Base-by-base conservation (phyloP, 35 echinoderm and acorn worm species). In the Patiria miniata region DNA sequence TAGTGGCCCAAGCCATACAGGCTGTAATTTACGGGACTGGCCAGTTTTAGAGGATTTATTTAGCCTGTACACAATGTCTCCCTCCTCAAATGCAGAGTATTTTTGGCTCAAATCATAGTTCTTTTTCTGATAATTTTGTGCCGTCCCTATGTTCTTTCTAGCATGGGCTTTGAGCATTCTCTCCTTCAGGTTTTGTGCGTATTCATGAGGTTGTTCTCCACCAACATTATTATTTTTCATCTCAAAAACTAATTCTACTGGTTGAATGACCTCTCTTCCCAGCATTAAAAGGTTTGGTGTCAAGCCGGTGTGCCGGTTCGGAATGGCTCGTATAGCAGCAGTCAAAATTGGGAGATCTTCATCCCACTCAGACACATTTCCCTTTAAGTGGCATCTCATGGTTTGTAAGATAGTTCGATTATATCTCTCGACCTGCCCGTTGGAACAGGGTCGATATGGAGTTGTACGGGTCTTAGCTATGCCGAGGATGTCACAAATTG, bases 321-420 rank as follows among this genome's bases (percentile, higher is more conserved):
- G 61, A 7, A 68, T 22, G 17, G 61, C 61, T 0, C 21, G 61
- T 68, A 68, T 68, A 23, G 61, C 61, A 68, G 61, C 61, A n/a
- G 61, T 68, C 21, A 68, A 68, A n/a, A 68, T n/a, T 23, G 61
- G 61, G 22, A 68, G 61, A 28, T 68, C 61, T 7, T 68, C 61
- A 23, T 68, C 61, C 61, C 61, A 68, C 22, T 68, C 61, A 33
- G 15, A 28, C 15, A 68, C 3, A 68, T 23, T 68, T 23, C 61
- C 3, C 61, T 28, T 68, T 28, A 69, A 36, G 6, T 80, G 86
- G 37, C 90, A 91, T 34, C 90, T 33, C 5, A 91, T 83, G 5
- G 90, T 83, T 57, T 91, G 28, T 39, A 91, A 79, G n/a, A 87
- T 39, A 7, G 90, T 91, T 15, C 85, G 39, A 52, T 91, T 91